Percentiles rank a stretch among this genome's conserved stretches.
Evolutionary conservation across 2,113 vertebrate genomes (phyloP).

Genomic region (Pygathrix nemaeus): DNA sequence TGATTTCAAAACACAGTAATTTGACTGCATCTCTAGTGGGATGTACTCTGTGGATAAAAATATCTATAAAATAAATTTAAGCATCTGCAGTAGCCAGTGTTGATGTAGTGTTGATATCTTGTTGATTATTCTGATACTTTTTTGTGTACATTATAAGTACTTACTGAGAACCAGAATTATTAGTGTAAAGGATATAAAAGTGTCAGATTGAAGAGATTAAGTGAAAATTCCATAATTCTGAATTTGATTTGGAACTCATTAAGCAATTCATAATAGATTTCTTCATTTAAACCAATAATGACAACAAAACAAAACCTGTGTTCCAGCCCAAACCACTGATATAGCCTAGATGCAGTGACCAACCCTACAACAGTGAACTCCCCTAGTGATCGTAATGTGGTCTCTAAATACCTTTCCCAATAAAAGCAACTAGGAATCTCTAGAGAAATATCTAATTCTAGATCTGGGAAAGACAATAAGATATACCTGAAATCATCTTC

Average conservation of each 20-base stretch:
- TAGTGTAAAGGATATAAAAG: not conserved
- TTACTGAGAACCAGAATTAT: not conserved
- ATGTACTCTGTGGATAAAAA: not conserved
- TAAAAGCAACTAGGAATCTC: not conserved
- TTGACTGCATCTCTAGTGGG: not conserved
- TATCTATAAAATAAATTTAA: not conserved
- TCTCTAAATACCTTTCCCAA: not conserved
- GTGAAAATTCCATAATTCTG: not conserved
- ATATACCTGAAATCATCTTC: not conserved
- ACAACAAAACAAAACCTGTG: not conserved
- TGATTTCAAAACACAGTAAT: not conserved
- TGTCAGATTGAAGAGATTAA: not conserved
- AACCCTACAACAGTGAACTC: not conserved
- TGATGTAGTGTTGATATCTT: not conserved
- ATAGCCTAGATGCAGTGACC: too few relatives aligned
- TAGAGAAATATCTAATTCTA: not conserved
- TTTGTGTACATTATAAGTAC: not conserved
- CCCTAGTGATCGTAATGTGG: not conserved
- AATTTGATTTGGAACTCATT: not conserved
- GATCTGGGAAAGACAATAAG: not conserved
- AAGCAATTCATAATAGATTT: not conserved
- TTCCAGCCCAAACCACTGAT: not conserved
- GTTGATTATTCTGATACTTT: not conserved
- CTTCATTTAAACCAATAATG: not conserved
- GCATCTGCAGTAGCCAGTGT: not conserved